Evolutionary conservation across 2,113 vertebrate species (phyloP).

Genomic region (Heloderma charlesbogerti): DNA sequence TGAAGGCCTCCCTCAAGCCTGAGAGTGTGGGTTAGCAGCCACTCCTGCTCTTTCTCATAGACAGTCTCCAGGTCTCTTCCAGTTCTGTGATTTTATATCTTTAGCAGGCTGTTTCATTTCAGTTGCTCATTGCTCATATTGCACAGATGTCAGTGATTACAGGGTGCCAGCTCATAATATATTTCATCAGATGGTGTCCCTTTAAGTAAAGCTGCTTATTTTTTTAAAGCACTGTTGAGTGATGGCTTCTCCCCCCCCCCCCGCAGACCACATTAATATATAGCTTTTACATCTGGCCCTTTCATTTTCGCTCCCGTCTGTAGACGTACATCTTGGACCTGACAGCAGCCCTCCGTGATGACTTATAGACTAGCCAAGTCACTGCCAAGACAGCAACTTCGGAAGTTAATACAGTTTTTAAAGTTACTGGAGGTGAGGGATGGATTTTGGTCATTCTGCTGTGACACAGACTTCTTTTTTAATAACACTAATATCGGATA

Average conservation of each 20-base stretch:
- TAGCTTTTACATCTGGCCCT: constrained; percentile 19
- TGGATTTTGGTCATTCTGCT: constrained; percentile 13
- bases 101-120: background rate
- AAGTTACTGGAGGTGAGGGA: constrained; percentile 24
- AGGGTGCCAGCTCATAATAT: background rate
- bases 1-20: background rate
- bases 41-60: background rate
- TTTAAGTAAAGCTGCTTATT: background rate
- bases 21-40: background rate
- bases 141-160: background rate
- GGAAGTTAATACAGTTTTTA: constrained; percentile 54
- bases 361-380: constrained; percentile 12
- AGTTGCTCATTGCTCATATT: background rate
- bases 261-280: background rate
- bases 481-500: background rate
- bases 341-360: constrained; percentile 31
- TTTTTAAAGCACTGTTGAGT: background rate
- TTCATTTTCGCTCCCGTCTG: background rate
- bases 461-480: background rate
- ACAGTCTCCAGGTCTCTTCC: background rate
- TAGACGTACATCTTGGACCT: constrained; percentile 27
- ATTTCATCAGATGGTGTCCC: background rate
- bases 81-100: background rate
- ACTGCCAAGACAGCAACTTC: constrained; percentile 39
- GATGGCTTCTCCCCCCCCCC: background rate